Evolutionary conservation across 2,113 vertebrate species (phyloP).

Genomic region (Forbesichthys papilliferus): DNA sequence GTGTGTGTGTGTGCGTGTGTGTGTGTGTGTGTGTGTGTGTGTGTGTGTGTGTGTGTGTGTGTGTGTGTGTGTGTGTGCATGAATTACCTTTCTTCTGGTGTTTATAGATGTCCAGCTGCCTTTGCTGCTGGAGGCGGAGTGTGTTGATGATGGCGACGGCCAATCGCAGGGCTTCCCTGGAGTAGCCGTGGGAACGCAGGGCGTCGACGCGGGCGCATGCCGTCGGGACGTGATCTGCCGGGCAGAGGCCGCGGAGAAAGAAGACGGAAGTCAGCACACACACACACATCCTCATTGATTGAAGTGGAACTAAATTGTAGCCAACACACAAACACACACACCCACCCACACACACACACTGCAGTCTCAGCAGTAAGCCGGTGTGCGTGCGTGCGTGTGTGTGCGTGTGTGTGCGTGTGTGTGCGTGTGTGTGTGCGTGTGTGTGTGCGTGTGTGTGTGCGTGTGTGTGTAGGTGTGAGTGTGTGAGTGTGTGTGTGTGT

Average conservation of each 20-base stretch:
- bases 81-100: constrained; percentile 97
- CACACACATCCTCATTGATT: background rate
- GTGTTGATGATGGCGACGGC: constrained; percentile 97
- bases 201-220: constrained; percentile 97
- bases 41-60: too few relatives aligned
- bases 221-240: constrained; percentile 93
- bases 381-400: background rate
- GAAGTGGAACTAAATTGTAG: background rate
- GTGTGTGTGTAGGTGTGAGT: background rate
- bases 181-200: constrained; percentile 95
- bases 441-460: background rate
- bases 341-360: constrained; percentile 19
- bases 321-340: background rate
- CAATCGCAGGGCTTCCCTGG: constrained; percentile 93
- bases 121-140: constrained; percentile 92
- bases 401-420: background rate
- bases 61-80: constrained; percentile 16
- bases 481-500: constrained; percentile 25
- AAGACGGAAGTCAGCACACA: constrained; percentile 17
- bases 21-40: too few relatives aligned
- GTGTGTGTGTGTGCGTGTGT: background rate
- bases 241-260: constrained; percentile 4
- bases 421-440: background rate
- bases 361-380: constrained; percentile 60
- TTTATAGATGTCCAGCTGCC: constrained; percentile 97